phyloP scores from a whole-genome alignment of 2,888 invertebrate genomes.

The Tubulanus polymorphus region DNA sequence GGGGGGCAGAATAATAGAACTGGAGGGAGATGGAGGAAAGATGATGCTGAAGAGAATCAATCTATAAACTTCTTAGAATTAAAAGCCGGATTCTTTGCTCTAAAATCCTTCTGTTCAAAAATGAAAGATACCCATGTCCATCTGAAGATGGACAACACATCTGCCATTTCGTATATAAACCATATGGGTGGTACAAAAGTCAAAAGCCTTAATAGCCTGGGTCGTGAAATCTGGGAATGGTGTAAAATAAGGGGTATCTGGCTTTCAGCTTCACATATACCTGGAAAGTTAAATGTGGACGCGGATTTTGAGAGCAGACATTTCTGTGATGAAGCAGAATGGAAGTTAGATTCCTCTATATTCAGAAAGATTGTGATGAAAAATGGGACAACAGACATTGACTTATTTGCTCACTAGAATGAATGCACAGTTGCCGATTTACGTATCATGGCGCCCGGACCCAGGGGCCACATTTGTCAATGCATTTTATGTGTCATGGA shows the following conservation, averaged over 20 bases:
- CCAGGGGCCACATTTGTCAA: not conserved
- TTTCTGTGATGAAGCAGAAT: not conserved
- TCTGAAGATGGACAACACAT: not conserved
- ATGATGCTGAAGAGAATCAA: not conserved
- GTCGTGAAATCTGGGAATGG: slow-evolving; percentile 1
- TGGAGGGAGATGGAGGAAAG: not conserved
- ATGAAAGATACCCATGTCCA: not conserved
- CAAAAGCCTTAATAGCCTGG: not conserved
- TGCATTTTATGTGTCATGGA: not conserved
- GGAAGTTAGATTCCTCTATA: not conserved
- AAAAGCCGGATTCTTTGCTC: not conserved
- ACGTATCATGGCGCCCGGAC: not conserved
- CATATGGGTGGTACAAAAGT: not conserved
- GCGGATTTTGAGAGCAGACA: not conserved
- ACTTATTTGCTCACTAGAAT: slow-evolving; percentile 1
- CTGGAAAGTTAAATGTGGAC: not conserved
- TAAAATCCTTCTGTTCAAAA: not conserved
- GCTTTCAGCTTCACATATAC: slow-evolving; percentile 1
- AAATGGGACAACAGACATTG: not conserved
- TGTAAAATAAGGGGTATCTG: not conserved
- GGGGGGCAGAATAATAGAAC: too few relatives aligned
- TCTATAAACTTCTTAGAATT: not conserved
- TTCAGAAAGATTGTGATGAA: not conserved
- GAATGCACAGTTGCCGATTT: not conserved
- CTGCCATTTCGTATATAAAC: not conserved